These are phyloP conservation scores for Metopolophium dirhodum DNA, from an alignment of 1,140 invertebrate species.

Conservation along the genomic window DNA sequence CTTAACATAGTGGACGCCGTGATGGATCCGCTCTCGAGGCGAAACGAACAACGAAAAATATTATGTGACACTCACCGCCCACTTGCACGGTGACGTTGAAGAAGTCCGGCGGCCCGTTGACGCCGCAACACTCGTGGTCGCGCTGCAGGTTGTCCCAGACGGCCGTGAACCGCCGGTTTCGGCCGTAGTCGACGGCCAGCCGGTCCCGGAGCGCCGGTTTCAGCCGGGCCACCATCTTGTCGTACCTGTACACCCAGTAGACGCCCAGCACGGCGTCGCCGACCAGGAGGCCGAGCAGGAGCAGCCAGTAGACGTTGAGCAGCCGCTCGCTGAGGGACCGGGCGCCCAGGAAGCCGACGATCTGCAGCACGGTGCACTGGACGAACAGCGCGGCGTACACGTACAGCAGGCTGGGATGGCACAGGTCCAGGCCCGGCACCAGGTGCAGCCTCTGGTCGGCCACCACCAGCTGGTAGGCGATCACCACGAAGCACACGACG, in stretches of 20 bases:
- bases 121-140: conserved; percentile 80
- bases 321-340: conserved; percentile 79
- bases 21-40: no score
- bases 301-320: conserved; percentile 84
- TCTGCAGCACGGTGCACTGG: conserved; percentile 68
- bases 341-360: conserved; percentile 80
- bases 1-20: no score
- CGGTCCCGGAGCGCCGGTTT: conserved; percentile 70
- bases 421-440: conserved; percentile 75
- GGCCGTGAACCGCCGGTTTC: conserved; percentile 71
- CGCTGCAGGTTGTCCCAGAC: conserved; percentile 82
- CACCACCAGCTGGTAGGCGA: conserved; percentile 74
- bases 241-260: conserved; percentile 86
- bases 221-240: conserved; percentile 75
- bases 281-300: conserved; percentile 78
- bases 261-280: conserved; percentile 84
- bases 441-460: conserved; percentile 68
- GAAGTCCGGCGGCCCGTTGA: conserved; percentile 74
- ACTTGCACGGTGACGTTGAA: conserved; percentile 58
- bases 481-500: conserved; percentile 79
- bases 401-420: conserved; percentile 81
- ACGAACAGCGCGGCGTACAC: conserved; percentile 80
- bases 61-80: neutral
- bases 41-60: no score
- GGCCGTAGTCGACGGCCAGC: conserved; percentile 72